Percentiles rank a stretch among this genome's conserved stretches.
These are phyloP conservation scores for Odontesthes bonariensis DNA, from an alignment of 2,113 vertebrate genomes.

Conservation along the genomic window DNA sequence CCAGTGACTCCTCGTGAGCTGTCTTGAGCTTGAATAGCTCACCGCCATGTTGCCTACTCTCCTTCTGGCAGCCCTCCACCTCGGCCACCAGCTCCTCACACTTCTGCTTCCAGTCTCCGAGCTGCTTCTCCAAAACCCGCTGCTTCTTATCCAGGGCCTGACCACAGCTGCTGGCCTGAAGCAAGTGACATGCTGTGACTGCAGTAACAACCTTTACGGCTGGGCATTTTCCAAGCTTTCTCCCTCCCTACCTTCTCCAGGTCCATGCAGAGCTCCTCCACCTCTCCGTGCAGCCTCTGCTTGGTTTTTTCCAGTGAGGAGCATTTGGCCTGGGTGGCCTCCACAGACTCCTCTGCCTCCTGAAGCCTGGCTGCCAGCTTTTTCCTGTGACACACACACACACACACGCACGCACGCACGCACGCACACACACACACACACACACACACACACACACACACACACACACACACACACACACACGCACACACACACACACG, in stretches of 20 bases:
- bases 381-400: constrained; percentile 73
- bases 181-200: neutral
- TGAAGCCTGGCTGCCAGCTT: constrained; percentile 81
- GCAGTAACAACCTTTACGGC: fast-evolving
- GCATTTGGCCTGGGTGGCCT: constrained; percentile 84
- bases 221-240: too few species aligned
- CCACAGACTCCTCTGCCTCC: constrained; percentile 83
- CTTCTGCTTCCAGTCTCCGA: constrained; percentile 83
- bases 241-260: constrained; percentile 81
- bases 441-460: too few species aligned
- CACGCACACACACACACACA: too few species aligned
- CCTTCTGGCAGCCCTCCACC: constrained; percentile 85
- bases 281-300: constrained; percentile 83
- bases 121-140: constrained; percentile 84
- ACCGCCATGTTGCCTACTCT: constrained; percentile 76
- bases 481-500: too few species aligned
- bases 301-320: constrained; percentile 86
- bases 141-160: constrained; percentile 86
- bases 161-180: constrained; percentile 73
- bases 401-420: too few species aligned
- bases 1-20: constrained; percentile 80
- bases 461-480: too few species aligned
- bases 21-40: constrained; percentile 87
- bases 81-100: constrained; percentile 83
- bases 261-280: constrained; percentile 85